phyloP scores from a whole-genome alignment of 2,113 vertebrate species.

The Benitochromis conjunctus region DNA sequence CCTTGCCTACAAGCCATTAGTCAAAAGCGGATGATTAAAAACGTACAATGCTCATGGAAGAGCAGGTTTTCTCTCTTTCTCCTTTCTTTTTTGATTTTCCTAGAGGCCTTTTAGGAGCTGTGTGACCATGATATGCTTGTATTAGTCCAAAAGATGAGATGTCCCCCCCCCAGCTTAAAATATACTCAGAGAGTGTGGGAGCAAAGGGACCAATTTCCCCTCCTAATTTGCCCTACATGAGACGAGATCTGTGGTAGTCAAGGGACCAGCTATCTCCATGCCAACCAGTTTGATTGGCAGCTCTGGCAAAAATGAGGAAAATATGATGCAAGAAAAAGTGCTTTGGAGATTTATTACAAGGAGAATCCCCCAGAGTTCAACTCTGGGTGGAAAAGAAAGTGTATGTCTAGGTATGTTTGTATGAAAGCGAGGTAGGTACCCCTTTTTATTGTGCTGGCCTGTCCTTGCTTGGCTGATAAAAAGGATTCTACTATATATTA shows the following conservation, averaged over 20 bases:
- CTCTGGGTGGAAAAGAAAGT: background rate
- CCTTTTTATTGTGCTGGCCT: conserved; percentile 20
- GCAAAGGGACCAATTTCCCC: conserved; percentile 19
- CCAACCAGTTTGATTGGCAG: conserved; percentile 39
- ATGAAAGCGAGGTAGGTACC: background rate
- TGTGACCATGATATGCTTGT: background rate
- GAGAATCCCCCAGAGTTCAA: background rate
- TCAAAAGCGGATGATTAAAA: conserved; percentile 47
- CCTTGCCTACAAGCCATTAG: conserved; percentile 45
- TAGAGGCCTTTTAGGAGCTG: conserved; percentile 2
- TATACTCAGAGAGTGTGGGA: background rate
- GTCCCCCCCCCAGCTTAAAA: conserved; percentile 19
- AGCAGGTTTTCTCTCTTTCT: background rate
- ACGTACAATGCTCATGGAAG: conserved; percentile 7
- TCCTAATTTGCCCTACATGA: conserved; percentile 35
- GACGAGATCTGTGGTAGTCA: conserved; percentile 7
- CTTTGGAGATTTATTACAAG: background rate
- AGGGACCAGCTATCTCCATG: conserved; percentile 21
- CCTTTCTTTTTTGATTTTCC: background rate
- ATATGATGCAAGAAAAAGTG: background rate
- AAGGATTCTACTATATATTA: conserved; percentile 21
- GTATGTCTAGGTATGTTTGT: background rate
- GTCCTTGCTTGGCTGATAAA: conserved; percentile 52
- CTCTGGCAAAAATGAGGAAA: background rate
- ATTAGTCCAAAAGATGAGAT: conserved; percentile 14